phyloP scores from a whole-genome alignment of 2,888 invertebrate species.

The Pardosa pseudoannulata region DNA sequence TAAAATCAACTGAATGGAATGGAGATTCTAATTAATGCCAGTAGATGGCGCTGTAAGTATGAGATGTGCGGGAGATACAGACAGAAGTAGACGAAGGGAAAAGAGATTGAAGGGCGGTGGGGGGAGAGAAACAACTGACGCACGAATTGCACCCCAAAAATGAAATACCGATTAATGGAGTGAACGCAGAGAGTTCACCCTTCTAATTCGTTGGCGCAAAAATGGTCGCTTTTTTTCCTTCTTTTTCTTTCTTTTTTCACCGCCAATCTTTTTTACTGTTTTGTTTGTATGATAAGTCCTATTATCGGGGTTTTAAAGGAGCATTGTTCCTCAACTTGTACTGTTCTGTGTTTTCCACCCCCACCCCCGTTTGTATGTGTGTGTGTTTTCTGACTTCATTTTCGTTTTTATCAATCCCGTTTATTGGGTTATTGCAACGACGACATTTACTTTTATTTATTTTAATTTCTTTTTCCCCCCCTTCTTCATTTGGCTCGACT shows the following conservation, averaged over 20 bases:
- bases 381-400: not conserved
- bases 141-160: not conserved
- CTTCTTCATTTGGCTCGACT: not conserved
- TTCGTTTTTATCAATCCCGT: not conserved
- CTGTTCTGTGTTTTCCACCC: not conserved
- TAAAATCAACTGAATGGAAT: too few relatives aligned
- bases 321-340: constrained; percentile 1
- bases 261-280: not conserved
- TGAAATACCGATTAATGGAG: constrained; percentile 10
- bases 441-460: not conserved
- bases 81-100: too few relatives aligned
- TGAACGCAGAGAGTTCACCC: constrained; percentile 5
- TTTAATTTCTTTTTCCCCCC: not conserved
- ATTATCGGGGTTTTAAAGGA: constrained; percentile 3
- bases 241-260: too few relatives aligned
- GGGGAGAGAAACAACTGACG: not conserved
- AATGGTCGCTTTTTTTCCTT: not conserved
- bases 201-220: constrained; percentile 10
- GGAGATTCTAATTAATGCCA: too few relatives aligned
- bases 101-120: too few relatives aligned
- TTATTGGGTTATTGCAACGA: constrained; percentile 1
- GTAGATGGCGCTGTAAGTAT: not conserved
- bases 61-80: not conserved
- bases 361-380: not conserved
- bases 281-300: constrained; percentile 14